Percentiles rank a stretch among this genome's conserved stretches.
Conservation (phyloP, 2,113 vertebrate genomes). For the Bujurquina vittata region DNA sequence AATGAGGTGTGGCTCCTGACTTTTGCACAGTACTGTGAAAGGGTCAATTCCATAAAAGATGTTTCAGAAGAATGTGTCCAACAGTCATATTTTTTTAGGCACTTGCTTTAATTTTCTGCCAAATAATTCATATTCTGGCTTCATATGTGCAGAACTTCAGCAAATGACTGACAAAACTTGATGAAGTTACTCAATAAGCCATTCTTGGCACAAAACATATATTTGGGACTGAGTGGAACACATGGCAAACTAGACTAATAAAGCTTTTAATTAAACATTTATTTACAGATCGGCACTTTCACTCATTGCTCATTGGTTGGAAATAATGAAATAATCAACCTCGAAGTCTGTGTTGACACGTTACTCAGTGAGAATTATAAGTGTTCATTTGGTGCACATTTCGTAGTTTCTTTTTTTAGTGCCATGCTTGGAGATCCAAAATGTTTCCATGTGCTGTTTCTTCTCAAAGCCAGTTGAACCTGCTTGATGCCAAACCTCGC, state of each 20-base stretch:
- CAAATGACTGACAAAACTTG: no score
- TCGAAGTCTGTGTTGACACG: background rate
- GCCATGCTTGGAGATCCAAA: background rate
- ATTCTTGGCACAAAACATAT: background rate
- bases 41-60: background rate
- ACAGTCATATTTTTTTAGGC: no score
- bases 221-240: background rate
- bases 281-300: background rate
- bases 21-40: background rate
- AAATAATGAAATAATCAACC: background rate
- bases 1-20: background rate
- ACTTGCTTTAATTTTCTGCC: no score
- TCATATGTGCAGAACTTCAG: no score
- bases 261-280: background rate
- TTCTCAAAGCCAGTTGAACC: slow-evolving; percentile 39
- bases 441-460: background rate
- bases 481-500: background rate
- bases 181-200: no score
- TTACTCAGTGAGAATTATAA: background rate
- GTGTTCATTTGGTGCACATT: background rate
- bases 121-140: no score
- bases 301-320: background rate
- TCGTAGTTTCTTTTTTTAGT: background rate
- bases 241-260: background rate
- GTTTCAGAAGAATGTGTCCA: background rate